Evolutionary conservation across 2,888 invertebrate species (phyloP).

Genomic region (Andricus quercusramuli): DNA sequence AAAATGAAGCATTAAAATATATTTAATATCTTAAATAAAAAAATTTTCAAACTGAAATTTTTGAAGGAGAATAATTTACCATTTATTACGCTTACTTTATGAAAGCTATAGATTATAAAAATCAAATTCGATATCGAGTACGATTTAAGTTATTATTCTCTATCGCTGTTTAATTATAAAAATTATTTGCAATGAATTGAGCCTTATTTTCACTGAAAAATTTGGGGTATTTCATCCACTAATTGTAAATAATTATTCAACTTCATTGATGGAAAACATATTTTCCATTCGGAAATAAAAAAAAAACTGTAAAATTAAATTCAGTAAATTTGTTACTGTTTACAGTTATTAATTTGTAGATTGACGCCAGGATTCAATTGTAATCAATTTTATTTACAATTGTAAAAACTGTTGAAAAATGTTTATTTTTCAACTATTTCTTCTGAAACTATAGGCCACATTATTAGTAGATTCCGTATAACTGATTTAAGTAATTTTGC

Average conservation of each 20-base stretch:
- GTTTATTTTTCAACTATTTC: too few relatives aligned
- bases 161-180: not conserved
- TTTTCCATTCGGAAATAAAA: not conserved
- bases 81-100: not conserved
- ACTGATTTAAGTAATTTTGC: too few relatives aligned
- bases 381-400: not conserved
- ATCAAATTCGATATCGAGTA: not conserved
- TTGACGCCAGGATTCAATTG: not conserved
- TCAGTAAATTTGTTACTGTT: too few relatives aligned
- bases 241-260: not conserved
- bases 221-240: not conserved
- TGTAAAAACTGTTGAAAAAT: not conserved
- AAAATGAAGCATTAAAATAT: not conserved
- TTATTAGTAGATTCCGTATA: too few relatives aligned
- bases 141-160: not conserved
- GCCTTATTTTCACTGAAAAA: not conserved
- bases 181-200: not conserved
- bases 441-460: too few relatives aligned
- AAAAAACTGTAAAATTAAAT: not conserved
- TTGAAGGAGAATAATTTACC: not conserved
- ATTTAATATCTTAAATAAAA: not conserved
- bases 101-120: not conserved
- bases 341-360: too few relatives aligned
- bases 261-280: not conserved
- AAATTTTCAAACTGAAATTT: not conserved